Conservation (phyloP, 2,888 invertebrate genomes). For the Acanthacorydalis orientalis region DNA sequence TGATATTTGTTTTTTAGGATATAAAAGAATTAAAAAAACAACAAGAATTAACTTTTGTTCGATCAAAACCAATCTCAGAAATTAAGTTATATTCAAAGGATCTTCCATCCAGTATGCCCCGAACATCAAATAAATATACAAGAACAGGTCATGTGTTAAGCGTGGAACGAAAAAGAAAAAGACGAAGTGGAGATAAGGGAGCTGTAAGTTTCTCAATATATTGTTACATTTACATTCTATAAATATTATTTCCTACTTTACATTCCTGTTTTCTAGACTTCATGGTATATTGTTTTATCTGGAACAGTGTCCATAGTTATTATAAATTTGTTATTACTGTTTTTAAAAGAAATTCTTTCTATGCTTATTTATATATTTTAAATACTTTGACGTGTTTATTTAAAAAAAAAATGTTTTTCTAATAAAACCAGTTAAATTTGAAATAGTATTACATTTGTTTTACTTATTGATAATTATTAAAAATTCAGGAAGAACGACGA, state of each 20-base stretch:
- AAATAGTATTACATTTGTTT: slow-evolving; percentile 3
- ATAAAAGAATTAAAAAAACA: slow-evolving; percentile 1
- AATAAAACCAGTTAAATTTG: too few relatives aligned
- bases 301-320: too few relatives aligned
- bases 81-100: too few relatives aligned
- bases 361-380: too few relatives aligned
- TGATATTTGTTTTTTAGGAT: background rate
- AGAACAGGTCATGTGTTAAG: background rate
- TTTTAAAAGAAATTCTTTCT: too few relatives aligned
- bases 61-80: background rate
- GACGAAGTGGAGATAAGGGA: slow-evolving; percentile 41
- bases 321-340: too few relatives aligned
- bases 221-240: background rate
- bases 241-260: background rate
- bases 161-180: slow-evolving; percentile 24
- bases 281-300: slow-evolving; percentile 1
- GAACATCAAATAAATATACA: background rate
- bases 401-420: too few relatives aligned
- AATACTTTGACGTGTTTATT: too few relatives aligned
- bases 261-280: slow-evolving; percentile 1
- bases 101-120: background rate
- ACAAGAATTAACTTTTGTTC: background rate
- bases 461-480: slow-evolving; percentile 3
- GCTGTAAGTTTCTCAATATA: slow-evolving; percentile 1
- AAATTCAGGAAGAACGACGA: slow-evolving; percentile 48